Percentiles rank a stretch among this genome's conserved stretches.
Conservation (phyloP, 2,888 invertebrate genomes). For the Prosopocoilus inquinatus region DNA sequence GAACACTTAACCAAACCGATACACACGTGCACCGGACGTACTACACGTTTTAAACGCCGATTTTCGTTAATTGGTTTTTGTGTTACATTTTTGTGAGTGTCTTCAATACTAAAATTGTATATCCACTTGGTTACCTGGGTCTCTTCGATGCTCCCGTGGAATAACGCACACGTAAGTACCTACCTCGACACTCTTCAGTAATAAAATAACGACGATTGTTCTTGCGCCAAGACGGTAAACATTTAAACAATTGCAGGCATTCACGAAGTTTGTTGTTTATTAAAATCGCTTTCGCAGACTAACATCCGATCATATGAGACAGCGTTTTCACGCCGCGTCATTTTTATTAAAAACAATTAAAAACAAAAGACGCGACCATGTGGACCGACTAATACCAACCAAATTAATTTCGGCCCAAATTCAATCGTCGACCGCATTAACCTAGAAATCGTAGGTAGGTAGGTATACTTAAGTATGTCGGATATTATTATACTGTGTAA, state of each 20-base stretch:
- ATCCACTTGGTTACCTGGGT: constrained; percentile 18
- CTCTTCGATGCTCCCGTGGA: constrained; percentile 32
- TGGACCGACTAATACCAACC: too few species aligned
- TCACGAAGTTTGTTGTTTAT: too few species aligned
- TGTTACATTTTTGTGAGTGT: constrained; percentile 46
- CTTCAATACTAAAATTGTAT: constrained; percentile 27
- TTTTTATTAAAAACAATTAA: too few species aligned
- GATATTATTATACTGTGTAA: too few species aligned
- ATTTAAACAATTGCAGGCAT: not conserved
- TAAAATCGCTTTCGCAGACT: not conserved
- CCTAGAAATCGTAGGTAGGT: too few species aligned
- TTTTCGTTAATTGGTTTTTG: constrained; percentile 40
- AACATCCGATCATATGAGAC: not conserved
- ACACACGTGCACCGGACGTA: constrained; percentile 43
- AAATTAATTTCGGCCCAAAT: too few species aligned
- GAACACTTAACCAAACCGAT: constrained; percentile 37
- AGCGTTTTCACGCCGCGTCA: not conserved
- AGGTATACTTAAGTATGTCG: too few species aligned
- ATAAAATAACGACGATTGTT: not conserved
- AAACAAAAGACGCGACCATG: too few species aligned
- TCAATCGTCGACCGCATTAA: too few species aligned
- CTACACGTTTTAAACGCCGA: constrained; percentile 30
- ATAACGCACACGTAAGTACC: constrained; percentile 32
- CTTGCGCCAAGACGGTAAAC: not conserved
- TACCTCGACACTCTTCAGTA: not conserved